Evolutionary conservation across 1,140 invertebrate species (phyloP), one percentile per base, ranked within the genome.

Genomic region (Mylabris phalerata): DNA sequence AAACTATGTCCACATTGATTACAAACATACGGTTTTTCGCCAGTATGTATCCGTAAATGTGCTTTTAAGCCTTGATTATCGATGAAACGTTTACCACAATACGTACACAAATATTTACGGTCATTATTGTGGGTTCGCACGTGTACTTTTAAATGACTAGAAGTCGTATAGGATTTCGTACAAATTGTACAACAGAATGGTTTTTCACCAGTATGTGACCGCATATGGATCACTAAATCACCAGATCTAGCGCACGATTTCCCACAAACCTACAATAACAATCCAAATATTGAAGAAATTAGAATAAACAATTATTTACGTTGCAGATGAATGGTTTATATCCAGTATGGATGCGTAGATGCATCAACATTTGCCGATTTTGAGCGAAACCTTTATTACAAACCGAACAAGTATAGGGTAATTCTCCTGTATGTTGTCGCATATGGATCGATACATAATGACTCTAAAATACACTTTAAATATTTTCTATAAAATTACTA

Each of bases 151-250:
- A 66, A 57, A 52, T 64, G 64, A 40, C 57, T 59, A 9, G 61
- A 63, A n/a, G 59, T 60, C 9, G 58, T 48, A 46, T 57, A 90
- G 42, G 80, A 77, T 55, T 82, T 84, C 4, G 77, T 74, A 67
- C 89, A 91, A 13, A 82, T 74, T 9, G 75, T 74, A 71, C 89
- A 92, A 42, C 78, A 74, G 70, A 84, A 90, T 6, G 88, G 88
- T 66, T 90, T 87, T 64, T 89, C 86, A 11, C 65, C 65, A 5
- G 62, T 67, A 32, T 72, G 70, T n/a, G 56, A 60, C 32, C 70
- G 48, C 39, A 62, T 59, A 57, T 72, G 70, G 40, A 61, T 67
- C 44, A 60, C 57, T 13, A 69, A 52, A 57, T 69, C 66, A 5
- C 69, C 67, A 41, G 64, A 64, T 39, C 66, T 54, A 7, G 62